Evolutionary conservation across 2,888 invertebrate genomes (phyloP).

Genomic region (Poecilus cupreus): DNA sequence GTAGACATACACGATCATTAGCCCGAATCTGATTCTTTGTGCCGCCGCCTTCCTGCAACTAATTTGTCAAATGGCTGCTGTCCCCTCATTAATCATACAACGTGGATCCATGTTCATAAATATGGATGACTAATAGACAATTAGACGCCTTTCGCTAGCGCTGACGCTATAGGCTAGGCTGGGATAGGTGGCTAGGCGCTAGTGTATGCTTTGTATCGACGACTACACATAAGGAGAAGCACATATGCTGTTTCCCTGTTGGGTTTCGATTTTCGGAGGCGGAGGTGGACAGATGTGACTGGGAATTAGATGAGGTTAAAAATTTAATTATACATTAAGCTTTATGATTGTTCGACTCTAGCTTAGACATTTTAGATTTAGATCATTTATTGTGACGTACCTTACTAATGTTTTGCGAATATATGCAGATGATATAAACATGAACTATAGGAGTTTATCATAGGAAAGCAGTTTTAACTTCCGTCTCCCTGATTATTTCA

Average conservation of each 20-base stretch:
- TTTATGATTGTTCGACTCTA: too few relatives aligned
- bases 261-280: background rate
- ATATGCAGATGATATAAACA: too few relatives aligned
- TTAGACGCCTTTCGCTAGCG: constrained; percentile 48
- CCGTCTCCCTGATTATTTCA: too few relatives aligned
- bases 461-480: too few relatives aligned
- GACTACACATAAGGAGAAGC: constrained; percentile 37
- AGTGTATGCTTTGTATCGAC: background rate
- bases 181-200: background rate
- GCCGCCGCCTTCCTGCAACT: constrained; percentile 35
- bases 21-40: constrained; percentile 34
- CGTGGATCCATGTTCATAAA: constrained; percentile 52
- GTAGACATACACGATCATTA: background rate
- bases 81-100: constrained; percentile 53
- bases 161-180: background rate
- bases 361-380: too few relatives aligned
- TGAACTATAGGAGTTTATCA: too few relatives aligned
- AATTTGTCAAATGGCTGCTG: constrained; percentile 56
- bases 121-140: constrained; percentile 59
- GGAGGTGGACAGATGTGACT: background rate
- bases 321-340: background rate
- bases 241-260: constrained; percentile 19
- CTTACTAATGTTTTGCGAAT: too few relatives aligned
- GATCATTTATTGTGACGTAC: too few relatives aligned
- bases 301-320: too few relatives aligned